A percentile compares a stretch with the other conserved stretches of the same genome.
Conservation (phyloP, 2,113 vertebrate genomes). For the cat (Felis catus) region F.catus_Fca126_mat1.0 CM031426.1:52511001-52511500, state of each 20-base stretch:
- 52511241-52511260: not conserved
- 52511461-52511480: accelerated
- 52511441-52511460: not conserved
- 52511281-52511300: not conserved
- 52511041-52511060: not conserved
- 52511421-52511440: not conserved
- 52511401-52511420: not conserved
- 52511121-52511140: accelerated
- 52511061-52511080: not conserved
- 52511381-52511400: not conserved
- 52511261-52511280: not conserved
- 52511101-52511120: not conserved
- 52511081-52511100: not conserved
- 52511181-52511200: not conserved
- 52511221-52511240: not conserved
- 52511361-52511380: not conserved
- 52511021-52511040: not conserved
- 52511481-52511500: accelerated
- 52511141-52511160: too few species aligned
- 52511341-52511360: not conserved
- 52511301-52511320: accelerated
- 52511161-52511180: accelerated
- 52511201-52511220: not conserved
- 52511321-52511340: not conserved
- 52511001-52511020: not conserved